These are phyloP conservation scores for Megalopta genalis DNA, from an alignment of 1,140 invertebrate species.

Conservation along the genomic window DNA sequence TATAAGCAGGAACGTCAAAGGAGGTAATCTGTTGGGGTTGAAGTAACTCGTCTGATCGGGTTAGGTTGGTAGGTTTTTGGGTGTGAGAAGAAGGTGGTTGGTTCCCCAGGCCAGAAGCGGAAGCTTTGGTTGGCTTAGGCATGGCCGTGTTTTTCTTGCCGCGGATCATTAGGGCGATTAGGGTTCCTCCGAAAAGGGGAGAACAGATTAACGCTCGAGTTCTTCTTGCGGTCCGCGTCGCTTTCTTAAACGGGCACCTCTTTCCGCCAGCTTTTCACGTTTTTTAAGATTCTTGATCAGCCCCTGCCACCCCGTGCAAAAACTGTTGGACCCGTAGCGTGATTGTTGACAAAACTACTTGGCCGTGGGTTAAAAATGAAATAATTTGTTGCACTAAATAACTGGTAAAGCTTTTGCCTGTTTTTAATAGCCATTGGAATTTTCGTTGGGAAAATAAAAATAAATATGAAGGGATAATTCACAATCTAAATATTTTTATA, in stretches of 20 bases:
- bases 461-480: too few species aligned
- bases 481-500: too few species aligned
- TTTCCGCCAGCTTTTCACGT: conserved; percentile 23
- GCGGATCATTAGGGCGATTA: conserved; percentile 80
- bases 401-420: too few species aligned
- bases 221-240: conserved; percentile 55
- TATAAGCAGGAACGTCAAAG: conserved; percentile 50
- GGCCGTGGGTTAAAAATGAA: too few species aligned
- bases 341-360: too few species aligned
- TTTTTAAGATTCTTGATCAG: conserved; percentile 15
- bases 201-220: conserved; percentile 74
- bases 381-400: too few species aligned
- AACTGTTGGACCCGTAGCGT: too few species aligned
- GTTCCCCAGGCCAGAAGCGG: conserved; percentile 70
- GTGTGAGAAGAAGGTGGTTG: conserved; percentile 68
- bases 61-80: conserved; percentile 55
- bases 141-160: conserved; percentile 78
- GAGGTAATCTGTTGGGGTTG: conserved; percentile 68
- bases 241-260: conserved; percentile 54
- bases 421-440: too few species aligned
- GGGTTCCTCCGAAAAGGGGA: conserved; percentile 74
- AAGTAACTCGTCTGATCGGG: conserved; percentile 59
- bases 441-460: too few species aligned
- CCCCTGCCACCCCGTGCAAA: too few species aligned
- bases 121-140: conserved; percentile 76